Evolutionary conservation across 2,888 invertebrate species (phyloP).

Genomic region (Melanchra persicariae): DNA sequence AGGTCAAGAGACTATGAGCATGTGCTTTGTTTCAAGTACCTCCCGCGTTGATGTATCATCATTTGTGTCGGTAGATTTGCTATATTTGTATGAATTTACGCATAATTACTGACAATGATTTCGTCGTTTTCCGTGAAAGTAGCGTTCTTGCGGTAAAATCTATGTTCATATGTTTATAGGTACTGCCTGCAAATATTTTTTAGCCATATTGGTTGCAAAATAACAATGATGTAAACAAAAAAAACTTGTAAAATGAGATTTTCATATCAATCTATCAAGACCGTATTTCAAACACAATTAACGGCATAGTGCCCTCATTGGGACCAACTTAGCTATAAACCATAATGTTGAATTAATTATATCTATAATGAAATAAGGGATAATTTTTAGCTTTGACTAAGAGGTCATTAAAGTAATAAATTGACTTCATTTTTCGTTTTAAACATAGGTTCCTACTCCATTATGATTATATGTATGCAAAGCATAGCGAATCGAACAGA

Average conservation of each 20-base stretch:
- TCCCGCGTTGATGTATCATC: slow-evolving; percentile 77
- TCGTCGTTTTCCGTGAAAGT: neutral
- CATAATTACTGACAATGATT: slow-evolving; percentile 3
- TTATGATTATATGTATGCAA: neutral
- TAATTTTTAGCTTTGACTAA: slow-evolving; percentile 23
- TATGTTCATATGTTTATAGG: neutral
- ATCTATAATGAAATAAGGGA: slow-evolving; percentile 7
- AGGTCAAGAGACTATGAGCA: slow-evolving; percentile 77
- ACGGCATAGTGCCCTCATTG: slow-evolving; percentile 9
- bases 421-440: neutral
- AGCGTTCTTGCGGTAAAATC: neutral
- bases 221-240: neutral
- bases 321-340: slow-evolving; percentile 16
- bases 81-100: slow-evolving; percentile 52
- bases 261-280: neutral
- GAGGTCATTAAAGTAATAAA: neutral
- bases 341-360: slow-evolving; percentile 19
- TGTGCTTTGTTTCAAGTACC: slow-evolving; percentile 74
- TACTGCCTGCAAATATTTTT: neutral
- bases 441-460: neutral
- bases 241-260: neutral
- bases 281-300: slow-evolving; percentile 15
- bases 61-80: slow-evolving; percentile 71
- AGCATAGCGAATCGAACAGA: neutral
- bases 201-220: neutral